Evolutionary conservation across 2,113 vertebrate species (phyloP).

Genomic region (Stigmatopora argus): DNA sequence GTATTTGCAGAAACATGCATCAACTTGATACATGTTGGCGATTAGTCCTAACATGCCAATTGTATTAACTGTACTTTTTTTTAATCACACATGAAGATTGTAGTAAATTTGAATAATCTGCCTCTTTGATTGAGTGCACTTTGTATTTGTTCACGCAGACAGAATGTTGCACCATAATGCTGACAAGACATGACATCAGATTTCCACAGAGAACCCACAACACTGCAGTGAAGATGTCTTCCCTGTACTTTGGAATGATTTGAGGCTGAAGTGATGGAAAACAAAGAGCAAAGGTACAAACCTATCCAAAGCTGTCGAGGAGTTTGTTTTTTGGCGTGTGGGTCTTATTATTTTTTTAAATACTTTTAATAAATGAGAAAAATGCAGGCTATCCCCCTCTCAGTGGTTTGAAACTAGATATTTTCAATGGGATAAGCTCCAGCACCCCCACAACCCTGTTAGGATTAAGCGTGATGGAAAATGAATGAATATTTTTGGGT

Average conservation of each 20-base stretch:
- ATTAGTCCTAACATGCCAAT: constrained; percentile 7
- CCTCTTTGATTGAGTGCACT: not conserved
- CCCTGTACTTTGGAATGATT: constrained; percentile 12
- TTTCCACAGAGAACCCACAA: constrained; percentile 6
- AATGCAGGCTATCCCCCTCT: no score
- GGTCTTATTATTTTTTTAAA: no score
- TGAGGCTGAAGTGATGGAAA: constrained; percentile 57
- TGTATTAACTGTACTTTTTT: not conserved
- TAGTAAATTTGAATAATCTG: not conserved
- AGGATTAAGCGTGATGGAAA: no score
- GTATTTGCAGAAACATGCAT: not conserved
- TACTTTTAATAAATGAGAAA: no score
- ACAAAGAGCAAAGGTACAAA: constrained; percentile 44
- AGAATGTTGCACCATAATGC: constrained; percentile 9
- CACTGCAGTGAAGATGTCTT: constrained; percentile 16
- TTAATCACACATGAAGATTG: not conserved
- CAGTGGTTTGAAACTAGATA: not conserved
- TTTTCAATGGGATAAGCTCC: not conserved
- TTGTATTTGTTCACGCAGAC: constrained; percentile 5
- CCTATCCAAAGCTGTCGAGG: no score
- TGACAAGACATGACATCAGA: not conserved
- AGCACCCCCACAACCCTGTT: no score
- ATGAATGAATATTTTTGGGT: no score
- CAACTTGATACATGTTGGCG: not conserved
- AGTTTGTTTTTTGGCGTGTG: no score